Evolutionary conservation across 2,797 vertebrate species (phyloP).

Genomic region (Eulemur albifrons): DNA sequence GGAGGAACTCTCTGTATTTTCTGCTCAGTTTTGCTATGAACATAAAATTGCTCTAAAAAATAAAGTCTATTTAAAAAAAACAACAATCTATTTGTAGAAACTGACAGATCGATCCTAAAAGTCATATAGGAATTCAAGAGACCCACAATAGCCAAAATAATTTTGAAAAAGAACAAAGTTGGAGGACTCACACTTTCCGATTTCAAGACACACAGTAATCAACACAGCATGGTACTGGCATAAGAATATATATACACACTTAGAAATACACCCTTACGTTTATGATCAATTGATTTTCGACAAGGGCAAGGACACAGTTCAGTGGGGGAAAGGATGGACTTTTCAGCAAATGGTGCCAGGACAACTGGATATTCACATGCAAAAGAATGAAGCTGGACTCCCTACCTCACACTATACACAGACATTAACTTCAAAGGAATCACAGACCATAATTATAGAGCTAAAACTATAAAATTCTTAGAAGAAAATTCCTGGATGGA

Average conservation of each 20-base stretch:
- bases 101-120: background rate
- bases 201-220: background rate
- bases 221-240: background rate
- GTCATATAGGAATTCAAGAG: background rate
- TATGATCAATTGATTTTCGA: background rate
- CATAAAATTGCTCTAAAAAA: background rate
- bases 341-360: background rate
- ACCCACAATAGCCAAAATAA: background rate
- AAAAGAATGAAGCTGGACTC: background rate
- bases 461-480: background rate
- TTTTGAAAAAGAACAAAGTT: background rate
- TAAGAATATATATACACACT: accelerated
- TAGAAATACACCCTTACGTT: background rate
- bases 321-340: background rate
- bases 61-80: background rate
- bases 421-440: background rate
- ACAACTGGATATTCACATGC: background rate
- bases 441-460: background rate
- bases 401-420: background rate
- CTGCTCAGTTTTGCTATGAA: background rate
- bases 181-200: background rate
- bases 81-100: background rate
- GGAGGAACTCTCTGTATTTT: background rate
- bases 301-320: background rate
- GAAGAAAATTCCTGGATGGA: background rate